Conservation (phyloP, 30 jellyfish, hydroid and myxozoan genomes). For the Turritopsis dohrnii region DNA sequence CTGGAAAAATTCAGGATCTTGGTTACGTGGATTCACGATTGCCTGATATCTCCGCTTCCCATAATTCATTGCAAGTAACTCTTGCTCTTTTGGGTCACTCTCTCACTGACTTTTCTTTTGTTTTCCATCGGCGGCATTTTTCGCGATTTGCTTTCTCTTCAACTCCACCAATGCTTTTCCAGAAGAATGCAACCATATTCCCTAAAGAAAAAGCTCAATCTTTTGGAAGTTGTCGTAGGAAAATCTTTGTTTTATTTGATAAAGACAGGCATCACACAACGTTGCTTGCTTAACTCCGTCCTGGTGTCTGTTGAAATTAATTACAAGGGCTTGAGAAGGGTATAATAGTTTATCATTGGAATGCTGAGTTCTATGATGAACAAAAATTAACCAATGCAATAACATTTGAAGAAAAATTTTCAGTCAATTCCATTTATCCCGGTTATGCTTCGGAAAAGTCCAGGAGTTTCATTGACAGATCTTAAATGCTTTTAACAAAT, state of each 20-base stretch:
- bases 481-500: too few species aligned
- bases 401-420: too few species aligned
- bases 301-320: too few species aligned
- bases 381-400: too few species aligned
- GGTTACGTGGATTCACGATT: background rate
- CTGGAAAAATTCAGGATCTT: too few species aligned
- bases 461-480: too few species aligned
- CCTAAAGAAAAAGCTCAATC: background rate
- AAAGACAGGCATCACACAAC: background rate
- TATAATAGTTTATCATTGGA: too few species aligned
- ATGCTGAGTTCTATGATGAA: too few species aligned
- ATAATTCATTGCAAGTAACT: background rate
- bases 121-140: background rate
- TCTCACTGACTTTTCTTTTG: background rate
- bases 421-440: too few species aligned
- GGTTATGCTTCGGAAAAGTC: too few species aligned
- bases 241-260: background rate
- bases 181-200: background rate
- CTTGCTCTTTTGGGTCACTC: background rate
- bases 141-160: background rate
- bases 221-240: background rate
- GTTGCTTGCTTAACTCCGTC: too few species aligned
- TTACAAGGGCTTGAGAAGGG: too few species aligned
- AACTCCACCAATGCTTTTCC: background rate
- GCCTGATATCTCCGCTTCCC: background rate